A percentile compares a stretch with the other conserved stretches of the same genome.
phyloP scores from a whole-genome alignment of 2,888 invertebrate species.

The Pedicia rivosa region DNA sequence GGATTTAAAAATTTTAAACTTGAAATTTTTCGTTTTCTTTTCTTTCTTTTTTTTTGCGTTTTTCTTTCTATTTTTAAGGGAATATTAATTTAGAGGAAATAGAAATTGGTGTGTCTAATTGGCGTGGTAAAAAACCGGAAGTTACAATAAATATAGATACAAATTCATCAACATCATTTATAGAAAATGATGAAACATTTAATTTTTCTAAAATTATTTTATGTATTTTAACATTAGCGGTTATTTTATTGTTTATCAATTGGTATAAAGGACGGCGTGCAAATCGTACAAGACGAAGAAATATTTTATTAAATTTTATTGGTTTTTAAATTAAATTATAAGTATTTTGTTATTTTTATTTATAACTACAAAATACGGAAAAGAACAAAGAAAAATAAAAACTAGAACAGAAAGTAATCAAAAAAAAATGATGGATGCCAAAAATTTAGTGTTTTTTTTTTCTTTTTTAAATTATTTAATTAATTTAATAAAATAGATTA shows the following conservation, averaged over 20 bases:
- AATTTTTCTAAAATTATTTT: slow-evolving; percentile 16
- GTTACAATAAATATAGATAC: slow-evolving; percentile 8
- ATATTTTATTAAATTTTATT: slow-evolving; percentile 7
- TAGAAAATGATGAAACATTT: slow-evolving; percentile 15
- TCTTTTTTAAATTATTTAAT: no score
- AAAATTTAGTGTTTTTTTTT: no score
- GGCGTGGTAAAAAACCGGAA: slow-evolving; percentile 15
- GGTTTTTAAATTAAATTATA: slow-evolving; percentile 7
- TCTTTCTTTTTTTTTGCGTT: background rate
- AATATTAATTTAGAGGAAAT: slow-evolving; percentile 15
- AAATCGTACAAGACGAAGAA: slow-evolving; percentile 6
- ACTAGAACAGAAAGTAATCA: no score
- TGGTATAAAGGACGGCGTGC: slow-evolving; percentile 15
- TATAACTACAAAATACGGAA: no score
- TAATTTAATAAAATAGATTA: no score
- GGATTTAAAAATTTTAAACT: background rate
- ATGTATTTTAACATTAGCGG: slow-evolving; percentile 17
- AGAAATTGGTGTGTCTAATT: slow-evolving; percentile 14
- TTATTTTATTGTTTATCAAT: slow-evolving; percentile 18
- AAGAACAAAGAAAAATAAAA: no score
- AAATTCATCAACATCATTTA: slow-evolving; percentile 1
- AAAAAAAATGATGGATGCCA: slow-evolving; percentile 2
- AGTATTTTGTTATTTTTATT: background rate
- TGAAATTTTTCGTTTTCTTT: background rate
- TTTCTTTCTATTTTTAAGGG: slow-evolving; percentile 8